These are phyloP conservation scores for Lepidothrix coronata DNA, from an alignment of 2,113 vertebrate genomes.

Conservation along the genomic window DNA sequence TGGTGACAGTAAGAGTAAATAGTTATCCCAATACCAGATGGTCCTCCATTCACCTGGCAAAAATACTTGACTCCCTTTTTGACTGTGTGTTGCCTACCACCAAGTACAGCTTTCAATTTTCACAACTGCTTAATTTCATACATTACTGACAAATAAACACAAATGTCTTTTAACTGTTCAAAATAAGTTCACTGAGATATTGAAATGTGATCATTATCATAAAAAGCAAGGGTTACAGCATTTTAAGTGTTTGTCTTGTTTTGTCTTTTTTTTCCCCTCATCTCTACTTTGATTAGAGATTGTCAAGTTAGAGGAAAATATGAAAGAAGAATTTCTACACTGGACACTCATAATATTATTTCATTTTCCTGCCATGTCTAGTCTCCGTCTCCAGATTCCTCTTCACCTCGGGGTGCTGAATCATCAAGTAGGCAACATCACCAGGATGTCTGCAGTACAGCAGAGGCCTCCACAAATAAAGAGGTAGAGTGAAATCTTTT, in stretches of 20 bases:
- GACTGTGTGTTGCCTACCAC: neutral
- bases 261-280: neutral
- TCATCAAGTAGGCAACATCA: conserved; percentile 82
- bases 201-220: neutral
- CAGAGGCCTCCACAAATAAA: conserved; percentile 83
- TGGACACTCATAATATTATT: neutral
- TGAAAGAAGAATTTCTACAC: neutral
- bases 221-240: neutral
- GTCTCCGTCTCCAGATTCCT: conserved; percentile 87
- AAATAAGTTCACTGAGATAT: neutral
- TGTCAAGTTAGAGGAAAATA: neutral
- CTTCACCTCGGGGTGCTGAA: conserved; percentile 89
- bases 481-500: conserved; percentile 78
- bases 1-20: neutral
- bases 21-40: neutral
- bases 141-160: neutral
- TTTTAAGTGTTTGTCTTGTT: neutral
- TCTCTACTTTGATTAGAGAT: neutral
- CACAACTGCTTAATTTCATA: neutral
- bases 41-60: neutral
- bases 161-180: neutral
- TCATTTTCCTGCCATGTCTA: conserved; percentile 67
- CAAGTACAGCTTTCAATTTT: neutral
- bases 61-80: neutral
- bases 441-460: conserved; percentile 78